Conservation (phyloP, 2,888 invertebrate genomes). For the Trachelus tabidus region DNA sequence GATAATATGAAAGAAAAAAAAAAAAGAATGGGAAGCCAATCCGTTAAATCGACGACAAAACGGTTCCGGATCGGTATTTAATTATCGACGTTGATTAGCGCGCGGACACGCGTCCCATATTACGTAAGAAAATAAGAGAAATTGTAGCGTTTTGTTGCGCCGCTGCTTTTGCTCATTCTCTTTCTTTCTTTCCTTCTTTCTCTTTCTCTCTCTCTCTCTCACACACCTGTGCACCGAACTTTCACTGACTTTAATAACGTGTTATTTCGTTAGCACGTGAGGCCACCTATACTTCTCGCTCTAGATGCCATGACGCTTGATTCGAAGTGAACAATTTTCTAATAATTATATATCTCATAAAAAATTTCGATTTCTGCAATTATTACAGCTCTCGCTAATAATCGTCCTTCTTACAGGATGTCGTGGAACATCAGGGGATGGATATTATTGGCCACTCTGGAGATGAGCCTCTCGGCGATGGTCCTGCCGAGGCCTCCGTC, state of each 20-base stretch:
- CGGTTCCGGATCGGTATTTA: not conserved
- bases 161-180: not conserved
- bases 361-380: not conserved
- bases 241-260: slow-evolving; percentile 48
- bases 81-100: not conserved
- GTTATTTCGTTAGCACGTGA: slow-evolving; percentile 16
- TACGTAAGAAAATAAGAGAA: slow-evolving; percentile 49
- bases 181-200: not conserved
- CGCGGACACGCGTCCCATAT: slow-evolving; percentile 14
- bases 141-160: slow-evolving; percentile 47
- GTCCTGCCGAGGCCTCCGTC: slow-evolving; percentile 59
- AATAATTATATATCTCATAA: not conserved
- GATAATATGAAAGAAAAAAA: not conserved
- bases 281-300: not conserved
- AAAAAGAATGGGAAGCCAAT: not conserved
- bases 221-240: slow-evolving; percentile 35
- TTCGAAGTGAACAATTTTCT: not conserved
- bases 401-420: slow-evolving; percentile 43
- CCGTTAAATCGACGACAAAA: not conserved
- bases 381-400: slow-evolving; percentile 1
- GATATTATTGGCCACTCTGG: slow-evolving; percentile 38
- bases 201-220: not conserved
- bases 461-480: slow-evolving; percentile 48
- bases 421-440: slow-evolving; percentile 28
- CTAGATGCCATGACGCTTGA: not conserved